A percentile compares a stretch with the other conserved stretches of the same genome.
Evolutionary conservation across 2,113 vertebrate species (phyloP).

Genomic region (Nesogale talazaci): DNA sequence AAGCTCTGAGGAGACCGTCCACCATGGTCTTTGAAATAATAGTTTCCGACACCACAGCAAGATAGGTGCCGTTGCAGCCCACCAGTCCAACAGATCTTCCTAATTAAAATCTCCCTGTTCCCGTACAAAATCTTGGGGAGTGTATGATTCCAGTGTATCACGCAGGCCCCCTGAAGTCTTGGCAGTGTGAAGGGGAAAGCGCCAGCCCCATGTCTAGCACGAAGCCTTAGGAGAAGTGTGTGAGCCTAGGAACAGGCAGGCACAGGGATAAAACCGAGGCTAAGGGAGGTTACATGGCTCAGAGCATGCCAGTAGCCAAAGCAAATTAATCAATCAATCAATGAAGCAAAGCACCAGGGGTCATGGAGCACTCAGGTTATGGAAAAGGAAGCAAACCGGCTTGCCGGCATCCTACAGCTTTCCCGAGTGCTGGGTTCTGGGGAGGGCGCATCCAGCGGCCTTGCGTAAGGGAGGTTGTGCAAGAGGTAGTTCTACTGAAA

Average conservation of each 20-base stretch:
- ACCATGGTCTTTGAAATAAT: background rate
- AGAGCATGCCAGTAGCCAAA: constrained; percentile 27
- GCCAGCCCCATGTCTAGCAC: background rate
- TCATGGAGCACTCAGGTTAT: background rate
- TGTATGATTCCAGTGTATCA: background rate
- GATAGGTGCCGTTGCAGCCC: background rate
- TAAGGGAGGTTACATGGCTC: background rate
- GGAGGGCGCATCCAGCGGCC: background rate
- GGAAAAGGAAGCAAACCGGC: constrained; percentile 20
- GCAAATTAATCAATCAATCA: background rate
- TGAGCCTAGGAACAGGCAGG: background rate
- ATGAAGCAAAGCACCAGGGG: background rate
- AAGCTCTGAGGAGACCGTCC: background rate
- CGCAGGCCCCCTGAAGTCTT: background rate
- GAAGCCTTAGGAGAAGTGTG: background rate
- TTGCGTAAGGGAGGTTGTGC: background rate
- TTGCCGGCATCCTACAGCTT: fast-evolving
- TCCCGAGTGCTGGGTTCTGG: background rate
- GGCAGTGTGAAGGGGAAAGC: background rate
- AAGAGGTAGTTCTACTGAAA: background rate
- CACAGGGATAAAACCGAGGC: background rate
- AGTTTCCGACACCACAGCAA: background rate
- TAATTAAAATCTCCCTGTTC: background rate
- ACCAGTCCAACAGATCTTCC: background rate
- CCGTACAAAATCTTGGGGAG: background rate